Evolutionary conservation across 2,888 invertebrate species (phyloP).

Genomic region (Parasteatoda lunata): DNA sequence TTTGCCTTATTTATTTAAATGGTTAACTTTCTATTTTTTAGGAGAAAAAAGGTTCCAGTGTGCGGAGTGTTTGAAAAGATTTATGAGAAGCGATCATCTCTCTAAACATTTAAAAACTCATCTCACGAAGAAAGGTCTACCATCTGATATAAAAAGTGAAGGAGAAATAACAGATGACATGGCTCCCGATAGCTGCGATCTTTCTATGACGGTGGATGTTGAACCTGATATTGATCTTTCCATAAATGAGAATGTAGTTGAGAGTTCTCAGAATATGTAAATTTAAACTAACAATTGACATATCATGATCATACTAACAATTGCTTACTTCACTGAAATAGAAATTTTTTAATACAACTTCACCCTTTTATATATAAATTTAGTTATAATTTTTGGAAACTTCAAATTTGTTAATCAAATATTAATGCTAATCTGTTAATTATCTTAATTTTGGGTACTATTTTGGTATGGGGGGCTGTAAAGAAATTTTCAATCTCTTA

Average conservation of each 20-base stretch:
- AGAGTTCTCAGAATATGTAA: slow-evolving; percentile 53
- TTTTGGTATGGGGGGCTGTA: not conserved
- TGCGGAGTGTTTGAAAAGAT: slow-evolving; percentile 96
- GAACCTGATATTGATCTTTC: slow-evolving; percentile 61
- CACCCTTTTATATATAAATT: too few relatives aligned
- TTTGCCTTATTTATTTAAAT: too few relatives aligned
- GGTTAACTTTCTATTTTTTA: slow-evolving; percentile 50
- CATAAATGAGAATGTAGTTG: slow-evolving; percentile 53
- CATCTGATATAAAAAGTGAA: slow-evolving; percentile 33
- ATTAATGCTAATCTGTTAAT: not conserved
- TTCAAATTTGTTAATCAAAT: not conserved
- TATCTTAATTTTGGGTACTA: slow-evolving; percentile 6
- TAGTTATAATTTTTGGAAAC: too few relatives aligned
- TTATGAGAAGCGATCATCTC: slow-evolving; percentile 97
- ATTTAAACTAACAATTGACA: too few relatives aligned
- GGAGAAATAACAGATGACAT: slow-evolving; percentile 57
- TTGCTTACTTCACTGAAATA: too few relatives aligned
- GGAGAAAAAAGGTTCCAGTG: slow-evolving; percentile 95
- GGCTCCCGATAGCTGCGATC: slow-evolving; percentile 59
- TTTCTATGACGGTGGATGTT: slow-evolving; percentile 62
- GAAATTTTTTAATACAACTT: too few relatives aligned
- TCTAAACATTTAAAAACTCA: slow-evolving; percentile 98
- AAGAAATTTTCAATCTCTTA: too few relatives aligned
- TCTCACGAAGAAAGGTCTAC: slow-evolving; percentile 67
- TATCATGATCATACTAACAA: too few relatives aligned